Base-by-base conservation (phyloP, 2,113 vertebrate genomes). In the Clarias magur region DNA sequence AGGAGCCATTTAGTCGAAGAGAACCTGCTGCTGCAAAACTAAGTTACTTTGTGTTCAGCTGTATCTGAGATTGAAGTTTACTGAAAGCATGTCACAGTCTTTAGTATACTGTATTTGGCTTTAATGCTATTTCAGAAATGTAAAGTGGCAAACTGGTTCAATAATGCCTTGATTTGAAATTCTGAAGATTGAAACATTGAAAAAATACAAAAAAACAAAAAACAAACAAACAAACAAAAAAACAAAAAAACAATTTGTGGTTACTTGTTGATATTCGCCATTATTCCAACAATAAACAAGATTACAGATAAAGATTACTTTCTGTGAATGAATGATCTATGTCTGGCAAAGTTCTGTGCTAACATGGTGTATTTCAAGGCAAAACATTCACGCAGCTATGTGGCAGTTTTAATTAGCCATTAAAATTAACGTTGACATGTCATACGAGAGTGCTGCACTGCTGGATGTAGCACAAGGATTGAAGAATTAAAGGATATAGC, bases 21-120 rank as follows among this genome's bases (percentile, higher is more conserved):
- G 60, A 78, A 87, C 54, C 57, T 78, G 70, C 86, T 87, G 70
- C 68, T 78, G 62, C 65, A 53, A 34, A 6, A 62, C 57, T 21
- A 11, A 59, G 23, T 62, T 72, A 42, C 86, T 67, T 48, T 78
- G 59, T 38, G 38, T 68, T 27, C 59, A 67, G 62, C 21, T 65
- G 42, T 48, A 78, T 79, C 48, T 42, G 30, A 63, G 60, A 78
- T 57, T 48, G 42, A 67, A 9, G 19, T 67, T 86, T 80, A 70
- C 27, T 57, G 11, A 80, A 7, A n/a, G 23, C 56, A 42, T 42
- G 8, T 60, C 68, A n/a, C 54, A 73, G 30, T 42, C 34, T 56
- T 72, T 15, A 72, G 8, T 75, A 54, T 17, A 65, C 48, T 48
- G 48, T 57, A 27, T 34, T 86, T 60, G 27, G n/a, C 38, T 34